Percentiles rank a stretch among this genome's conserved stretches.
phyloP scores from a whole-genome alignment of 2,888 invertebrate genomes.

The Thereva nobilitata region DNA sequence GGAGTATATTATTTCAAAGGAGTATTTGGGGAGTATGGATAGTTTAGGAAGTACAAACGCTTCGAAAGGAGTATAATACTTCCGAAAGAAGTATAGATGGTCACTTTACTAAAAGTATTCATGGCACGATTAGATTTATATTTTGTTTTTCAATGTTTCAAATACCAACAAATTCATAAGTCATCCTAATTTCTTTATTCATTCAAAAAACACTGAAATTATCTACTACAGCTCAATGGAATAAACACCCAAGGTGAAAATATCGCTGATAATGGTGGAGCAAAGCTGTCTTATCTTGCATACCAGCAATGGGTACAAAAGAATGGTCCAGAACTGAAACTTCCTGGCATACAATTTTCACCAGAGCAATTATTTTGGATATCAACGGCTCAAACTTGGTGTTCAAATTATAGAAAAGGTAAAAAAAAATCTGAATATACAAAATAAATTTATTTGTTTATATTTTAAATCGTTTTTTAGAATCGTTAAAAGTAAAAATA shows the following conservation, averaged over 20 bases:
- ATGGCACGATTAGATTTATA: no score
- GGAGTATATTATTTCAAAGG: no score
- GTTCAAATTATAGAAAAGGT: constrained; percentile 74
- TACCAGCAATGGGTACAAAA: constrained; percentile 74
- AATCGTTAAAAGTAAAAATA: constrained; percentile 77
- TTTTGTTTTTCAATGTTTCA: no score
- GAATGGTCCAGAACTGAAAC: constrained; percentile 66
- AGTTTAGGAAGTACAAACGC: no score
- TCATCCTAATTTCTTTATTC: no score
- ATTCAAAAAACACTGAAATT: constrained; percentile 3
- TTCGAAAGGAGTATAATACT: no score
- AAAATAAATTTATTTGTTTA: not conserved
- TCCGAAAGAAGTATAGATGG: no score
- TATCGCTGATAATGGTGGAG: constrained; percentile 93
- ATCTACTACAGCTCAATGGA: constrained; percentile 75
- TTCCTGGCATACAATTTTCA: constrained; percentile 74
- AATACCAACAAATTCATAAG: no score
- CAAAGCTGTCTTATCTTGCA: constrained; percentile 87
- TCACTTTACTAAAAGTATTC: no score
- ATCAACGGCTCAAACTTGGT: constrained; percentile 86
- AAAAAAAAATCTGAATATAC: not conserved
- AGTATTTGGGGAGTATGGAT: no score
- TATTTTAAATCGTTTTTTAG: constrained; percentile 46
- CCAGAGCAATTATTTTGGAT: constrained; percentile 81
- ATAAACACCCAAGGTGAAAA: constrained; percentile 93